Percentiles rank a stretch among this genome's conserved stretches.
These are phyloP conservation scores for Albula glossodonta DNA, from an alignment of 2,113 vertebrate genomes.

Conservation along the genomic window DNA sequence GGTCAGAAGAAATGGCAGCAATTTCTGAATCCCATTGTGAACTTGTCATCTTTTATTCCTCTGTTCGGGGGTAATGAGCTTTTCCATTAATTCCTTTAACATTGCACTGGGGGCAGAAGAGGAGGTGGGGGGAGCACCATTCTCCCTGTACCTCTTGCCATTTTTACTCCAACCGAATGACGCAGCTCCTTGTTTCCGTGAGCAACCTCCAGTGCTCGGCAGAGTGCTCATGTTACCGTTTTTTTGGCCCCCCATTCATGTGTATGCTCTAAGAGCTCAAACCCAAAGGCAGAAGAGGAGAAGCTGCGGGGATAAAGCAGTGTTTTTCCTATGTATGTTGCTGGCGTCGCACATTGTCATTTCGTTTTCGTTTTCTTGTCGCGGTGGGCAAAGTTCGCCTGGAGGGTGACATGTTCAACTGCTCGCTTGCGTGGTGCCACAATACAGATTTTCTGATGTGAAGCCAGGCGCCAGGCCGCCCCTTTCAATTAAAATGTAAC, in stretches of 20 bases:
- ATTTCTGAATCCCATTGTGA: constrained; percentile 27
- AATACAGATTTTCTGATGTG: too few species aligned
- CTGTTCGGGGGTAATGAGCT: constrained; percentile 23
- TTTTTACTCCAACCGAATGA: constrained; percentile 8
- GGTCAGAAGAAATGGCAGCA: constrained; percentile 28
- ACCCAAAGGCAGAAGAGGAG: too few species aligned
- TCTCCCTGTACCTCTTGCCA: not conserved
- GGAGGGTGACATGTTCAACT: too few species aligned
- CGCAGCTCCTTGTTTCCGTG: not conserved
- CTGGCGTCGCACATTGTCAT: too few species aligned
- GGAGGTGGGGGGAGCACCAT: not conserved
- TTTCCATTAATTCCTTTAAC: constrained; percentile 23
- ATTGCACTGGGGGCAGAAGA: not conserved
- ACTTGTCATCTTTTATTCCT: constrained; percentile 32
- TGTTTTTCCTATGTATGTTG: too few species aligned
- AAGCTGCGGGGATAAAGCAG: too few species aligned
- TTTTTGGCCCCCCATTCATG: constrained; percentile 44
- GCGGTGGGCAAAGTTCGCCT: too few species aligned
- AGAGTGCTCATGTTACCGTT: too few species aligned
- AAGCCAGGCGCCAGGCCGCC: too few species aligned
- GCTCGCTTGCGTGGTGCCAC: too few species aligned
- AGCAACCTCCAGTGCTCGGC: not conserved
- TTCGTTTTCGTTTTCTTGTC: too few species aligned
- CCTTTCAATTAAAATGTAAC: too few species aligned
- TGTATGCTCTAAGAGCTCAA: not conserved